A percentile compares a stretch with the other conserved stretches of the same genome.
phyloP scores from a whole-genome alignment of 2,797 vertebrate genomes.

The Taeniopygia guttata region DNA sequence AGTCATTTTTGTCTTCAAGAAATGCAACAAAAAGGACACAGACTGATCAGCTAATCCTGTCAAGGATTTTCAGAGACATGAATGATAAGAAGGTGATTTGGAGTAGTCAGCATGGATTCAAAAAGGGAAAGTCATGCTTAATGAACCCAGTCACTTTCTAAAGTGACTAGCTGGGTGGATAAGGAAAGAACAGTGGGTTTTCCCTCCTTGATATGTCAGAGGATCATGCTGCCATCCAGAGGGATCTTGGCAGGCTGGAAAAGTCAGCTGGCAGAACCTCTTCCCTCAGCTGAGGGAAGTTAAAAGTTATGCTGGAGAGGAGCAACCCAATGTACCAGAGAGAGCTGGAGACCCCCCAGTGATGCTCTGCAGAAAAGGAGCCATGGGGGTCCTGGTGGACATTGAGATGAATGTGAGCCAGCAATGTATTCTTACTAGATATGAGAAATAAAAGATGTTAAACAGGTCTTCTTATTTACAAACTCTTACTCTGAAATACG shows the following conservation, averaged over 20 bases:
- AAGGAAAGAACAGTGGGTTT: neutral
- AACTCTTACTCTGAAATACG: neutral
- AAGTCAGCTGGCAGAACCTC: neutral
- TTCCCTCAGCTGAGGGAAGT: neutral
- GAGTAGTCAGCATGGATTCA: neutral
- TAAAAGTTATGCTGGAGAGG: neutral
- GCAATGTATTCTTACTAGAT: neutral
- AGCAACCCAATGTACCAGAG: neutral
- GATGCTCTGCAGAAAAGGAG: neutral
- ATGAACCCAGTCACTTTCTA: neutral
- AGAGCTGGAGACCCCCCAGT: neutral
- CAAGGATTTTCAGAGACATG: neutral
- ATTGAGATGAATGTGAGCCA: fast-evolving
- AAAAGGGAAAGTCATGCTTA: neutral
- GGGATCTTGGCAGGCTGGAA: neutral
- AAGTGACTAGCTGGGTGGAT: neutral
- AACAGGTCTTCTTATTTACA: neutral
- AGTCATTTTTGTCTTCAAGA: neutral
- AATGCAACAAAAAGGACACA: neutral
- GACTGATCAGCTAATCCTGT: neutral
- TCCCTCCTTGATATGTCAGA: neutral
- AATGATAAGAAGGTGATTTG: neutral
- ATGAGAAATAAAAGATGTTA: neutral
- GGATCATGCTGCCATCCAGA: neutral
- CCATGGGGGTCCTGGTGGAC: neutral